Base-by-base conservation (phyloP, 2,888 invertebrate species). In the Apocheima hispidaria region DNA sequence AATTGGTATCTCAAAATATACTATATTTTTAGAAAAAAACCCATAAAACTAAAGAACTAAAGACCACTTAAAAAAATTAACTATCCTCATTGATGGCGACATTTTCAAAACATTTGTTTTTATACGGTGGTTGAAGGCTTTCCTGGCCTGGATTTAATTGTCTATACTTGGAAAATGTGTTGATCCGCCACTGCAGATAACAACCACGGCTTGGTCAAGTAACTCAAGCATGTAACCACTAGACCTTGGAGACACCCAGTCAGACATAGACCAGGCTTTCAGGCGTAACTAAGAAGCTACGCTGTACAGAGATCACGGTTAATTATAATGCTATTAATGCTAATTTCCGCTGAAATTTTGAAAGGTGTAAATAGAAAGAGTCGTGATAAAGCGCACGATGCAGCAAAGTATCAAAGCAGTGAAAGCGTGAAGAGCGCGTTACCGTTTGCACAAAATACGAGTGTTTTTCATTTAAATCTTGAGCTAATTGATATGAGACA, bases 391-490 rank as follows among this genome's bases (percentile, higher is more conserved):
- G 55, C 36, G 66, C 76, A 74, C 72, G 77, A 71, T 58, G 57
- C 65, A 65, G 65, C 60, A 52, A 60, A 59, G 41, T 60, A 58
- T 60, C 65, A 60, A 67, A 71, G 65, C 70, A 75, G 86, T 79
- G 87, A 87, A 86, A 87, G 88, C 87, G 87, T 87, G 81, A 84
- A 83, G 82, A 75, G 74, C 60, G 58, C 67, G 66, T 68, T 60
- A 71, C 75, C 76, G 71, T 72, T 78, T 72, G 66, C 69, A 70
- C 72, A 74, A 75, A 79, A 77, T 75, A 62, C 61, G 56, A 52
- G 61, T 26, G 65, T 65, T 73, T 75, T 76, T 73, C 73, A 77
- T 77, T 79, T 65, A 75, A 79, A 79, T 73, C 71, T 78, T 72
- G 60, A 69, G 63, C 72, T 84, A 84, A 85, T 84, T 84, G 77